Base-by-base conservation (phyloP, 2,797 vertebrate species). In the Acipenser ruthenus region DNA sequence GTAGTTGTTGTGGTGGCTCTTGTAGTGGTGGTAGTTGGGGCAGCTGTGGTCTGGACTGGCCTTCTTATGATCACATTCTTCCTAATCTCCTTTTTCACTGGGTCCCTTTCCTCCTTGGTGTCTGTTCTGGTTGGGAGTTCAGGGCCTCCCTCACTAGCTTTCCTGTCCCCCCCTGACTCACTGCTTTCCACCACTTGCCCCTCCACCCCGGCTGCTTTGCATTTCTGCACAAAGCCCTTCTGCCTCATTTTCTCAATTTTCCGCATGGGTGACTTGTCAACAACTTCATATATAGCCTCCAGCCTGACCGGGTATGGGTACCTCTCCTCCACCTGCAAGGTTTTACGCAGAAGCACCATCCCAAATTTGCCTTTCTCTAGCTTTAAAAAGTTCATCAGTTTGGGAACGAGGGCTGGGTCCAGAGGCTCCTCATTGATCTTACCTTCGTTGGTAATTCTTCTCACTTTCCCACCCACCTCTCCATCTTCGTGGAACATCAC, bases 241-340 rank as follows among this genome's bases (percentile, higher is more conserved):
- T 99, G 97, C 63, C 96, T 83, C 47, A 92, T 78, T 80, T 93
- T 98, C 87, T 98, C 95, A 64, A 97, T 84, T 85, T 83, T 93
- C 73, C 97, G 90, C 74, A 97, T 87, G 63, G 96, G 93, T 0
- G 90, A 88, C 79, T 93, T 95, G 77, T 99, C 97, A 8, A 99
- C 96, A 60, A 94, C 86, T 82, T 99, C 97, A 0, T 97, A 98
- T 88, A 99, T 87, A 68, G 97, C 97, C 81, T 99, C 97, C 74
- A 99, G 80, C 79, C 96, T 91, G 60, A 99, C 97, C 0, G 97
- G 96, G 68, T 99, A 99, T 1, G 97, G 97, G 75, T 99, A 99
- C 63, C 93, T 87, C 82, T 99, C 97, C 69, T 99, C 90, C 65
- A 97, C 92, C 85, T 99, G 97, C 70, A 99, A 78, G 0, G 95